These are phyloP conservation scores for Diachasma alloeum DNA, from an alignment of 1,140 invertebrate species.

Conservation along the genomic window DNA sequence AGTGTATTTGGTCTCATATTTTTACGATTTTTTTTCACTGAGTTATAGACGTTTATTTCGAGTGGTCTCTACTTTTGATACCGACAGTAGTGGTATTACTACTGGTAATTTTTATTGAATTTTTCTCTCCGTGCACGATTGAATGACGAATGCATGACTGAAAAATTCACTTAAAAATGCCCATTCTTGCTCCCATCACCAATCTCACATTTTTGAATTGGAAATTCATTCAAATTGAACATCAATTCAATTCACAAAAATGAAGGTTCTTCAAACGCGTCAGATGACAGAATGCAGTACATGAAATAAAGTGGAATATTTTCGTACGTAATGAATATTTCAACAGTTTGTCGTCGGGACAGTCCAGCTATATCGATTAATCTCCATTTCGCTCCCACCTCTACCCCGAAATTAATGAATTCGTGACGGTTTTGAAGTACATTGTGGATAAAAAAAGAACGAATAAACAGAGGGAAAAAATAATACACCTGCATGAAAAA, in stretches of 20 bases:
- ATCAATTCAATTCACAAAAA: background rate
- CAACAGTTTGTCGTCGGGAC: background rate
- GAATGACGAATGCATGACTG: too few relatives aligned
- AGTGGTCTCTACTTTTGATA: too few relatives aligned
- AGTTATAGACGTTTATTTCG: too few relatives aligned
- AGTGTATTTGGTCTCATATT: too few relatives aligned
- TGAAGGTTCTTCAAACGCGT: background rate
- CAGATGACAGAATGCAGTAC: background rate
- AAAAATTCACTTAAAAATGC: too few relatives aligned
- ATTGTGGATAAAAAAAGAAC: background rate
- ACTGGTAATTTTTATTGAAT: too few relatives aligned
- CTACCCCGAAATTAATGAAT: background rate
- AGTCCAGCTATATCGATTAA: background rate
- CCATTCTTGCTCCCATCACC: background rate
- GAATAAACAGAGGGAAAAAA: background rate
- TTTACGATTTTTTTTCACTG: too few relatives aligned
- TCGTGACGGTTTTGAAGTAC: background rate
- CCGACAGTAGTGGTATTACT: too few relatives aligned
- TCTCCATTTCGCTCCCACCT: background rate
- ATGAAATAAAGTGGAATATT: background rate
- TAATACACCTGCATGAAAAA: background rate
- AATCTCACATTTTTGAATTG: background rate
- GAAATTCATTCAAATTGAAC: background rate
- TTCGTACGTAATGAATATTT: constrained; percentile 1
- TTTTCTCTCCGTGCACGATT: too few relatives aligned